phyloP scores from a whole-genome alignment of 2,888 invertebrate genomes.

The Liodrosophila aerea region DNA sequence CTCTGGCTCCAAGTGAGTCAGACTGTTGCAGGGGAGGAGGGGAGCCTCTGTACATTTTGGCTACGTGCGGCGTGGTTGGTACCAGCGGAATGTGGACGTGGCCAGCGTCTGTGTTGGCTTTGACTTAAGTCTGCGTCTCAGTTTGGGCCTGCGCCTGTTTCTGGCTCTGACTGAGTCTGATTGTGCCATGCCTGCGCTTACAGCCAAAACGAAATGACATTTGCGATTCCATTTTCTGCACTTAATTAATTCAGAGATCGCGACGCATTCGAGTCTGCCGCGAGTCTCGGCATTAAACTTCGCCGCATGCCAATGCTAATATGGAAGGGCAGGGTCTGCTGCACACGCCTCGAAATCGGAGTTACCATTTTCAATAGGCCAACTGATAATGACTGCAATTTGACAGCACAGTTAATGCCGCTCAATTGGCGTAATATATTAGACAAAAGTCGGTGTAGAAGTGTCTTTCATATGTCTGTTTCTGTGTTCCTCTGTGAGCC shows the following conservation, averaged over 20 bases:
- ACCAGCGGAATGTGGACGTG: constrained; percentile 54
- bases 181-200: constrained; percentile 39
- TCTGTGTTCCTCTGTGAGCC: constrained; percentile 13
- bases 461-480: constrained; percentile 1
- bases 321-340: constrained; percentile 40
- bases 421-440: constrained; percentile 30
- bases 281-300: constrained; percentile 46
- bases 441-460: neutral
- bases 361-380: constrained; percentile 21
- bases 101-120: constrained; percentile 41
- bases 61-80: constrained; percentile 39
- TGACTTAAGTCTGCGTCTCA: constrained; percentile 3
- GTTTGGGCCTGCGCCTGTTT: constrained; percentile 5
- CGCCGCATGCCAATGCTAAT: constrained; percentile 56
- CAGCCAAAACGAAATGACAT: constrained; percentile 37
- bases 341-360: constrained; percentile 3
- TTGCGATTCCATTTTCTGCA: constrained; percentile 48
- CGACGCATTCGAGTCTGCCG: constrained; percentile 26
- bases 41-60: constrained; percentile 16
- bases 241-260: constrained; percentile 56
- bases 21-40: neutral
- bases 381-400: constrained; percentile 48
- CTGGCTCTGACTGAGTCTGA: constrained; percentile 3
- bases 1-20: constrained; percentile 15
- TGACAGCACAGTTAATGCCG: constrained; percentile 44